Percentiles rank a stretch among this genome's conserved stretches.
These are phyloP conservation scores for Esox masquinongy DNA, from an alignment of 2,797 vertebrate genomes.

Conservation along the genomic window DNA sequence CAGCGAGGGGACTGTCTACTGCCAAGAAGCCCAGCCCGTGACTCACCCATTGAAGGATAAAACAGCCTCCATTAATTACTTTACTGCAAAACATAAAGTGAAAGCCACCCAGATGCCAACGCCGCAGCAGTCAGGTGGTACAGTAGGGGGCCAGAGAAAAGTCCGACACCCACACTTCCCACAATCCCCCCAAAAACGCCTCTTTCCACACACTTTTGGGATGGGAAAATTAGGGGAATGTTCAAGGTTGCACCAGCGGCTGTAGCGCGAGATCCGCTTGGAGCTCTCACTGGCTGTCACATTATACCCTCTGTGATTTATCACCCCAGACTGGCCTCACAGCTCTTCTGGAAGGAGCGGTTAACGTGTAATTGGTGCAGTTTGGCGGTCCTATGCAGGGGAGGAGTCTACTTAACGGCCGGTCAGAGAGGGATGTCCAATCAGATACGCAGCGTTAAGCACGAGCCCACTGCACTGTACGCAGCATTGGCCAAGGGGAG, in stretches of 20 bases:
- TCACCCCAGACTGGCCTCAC: not conserved
- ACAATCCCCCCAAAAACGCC: not conserved
- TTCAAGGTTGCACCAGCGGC: too few species aligned
- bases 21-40: constrained; percentile 38
- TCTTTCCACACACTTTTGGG: not conserved
- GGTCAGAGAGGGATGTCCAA: constrained; percentile 1
- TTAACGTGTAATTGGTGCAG: not conserved
- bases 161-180: not conserved
- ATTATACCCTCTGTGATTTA: not conserved
- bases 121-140: not conserved
- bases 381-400: constrained; percentile 4
- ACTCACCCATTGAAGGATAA: constrained; percentile 49
- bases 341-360: not conserved
- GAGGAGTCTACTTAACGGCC: not conserved
- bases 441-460: constrained; percentile 8
- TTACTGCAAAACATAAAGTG: constrained; percentile 35
- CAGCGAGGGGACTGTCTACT: constrained; percentile 9
- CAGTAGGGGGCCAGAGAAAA: not conserved
- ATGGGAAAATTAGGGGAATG: not conserved
- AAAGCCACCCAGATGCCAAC: constrained; percentile 24
- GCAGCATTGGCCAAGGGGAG: not conserved
- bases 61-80: constrained; percentile 53
- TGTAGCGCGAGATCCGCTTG: too few species aligned
- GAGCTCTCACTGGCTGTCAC: not conserved
- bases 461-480: not conserved